These are phyloP conservation scores for Semotilus atromaculatus DNA, from an alignment of 2,797 vertebrate species.

Conservation along the genomic window DNA sequence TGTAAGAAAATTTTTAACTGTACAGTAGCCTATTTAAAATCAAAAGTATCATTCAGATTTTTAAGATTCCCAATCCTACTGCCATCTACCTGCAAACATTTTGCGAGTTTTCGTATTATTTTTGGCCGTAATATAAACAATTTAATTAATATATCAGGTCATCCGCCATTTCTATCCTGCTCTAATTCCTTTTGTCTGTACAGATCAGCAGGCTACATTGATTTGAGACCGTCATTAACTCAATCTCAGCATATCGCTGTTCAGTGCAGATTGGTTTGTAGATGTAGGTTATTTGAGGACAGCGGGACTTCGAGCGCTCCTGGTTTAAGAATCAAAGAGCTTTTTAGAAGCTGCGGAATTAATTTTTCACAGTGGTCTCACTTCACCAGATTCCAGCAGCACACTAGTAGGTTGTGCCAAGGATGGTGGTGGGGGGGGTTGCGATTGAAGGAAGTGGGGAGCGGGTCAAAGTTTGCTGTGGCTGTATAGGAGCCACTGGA, in stretches of 20 bases:
- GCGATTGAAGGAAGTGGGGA: background rate
- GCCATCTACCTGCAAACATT: background rate
- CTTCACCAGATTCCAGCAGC: constrained; percentile 67
- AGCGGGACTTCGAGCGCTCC: constrained; percentile 31
- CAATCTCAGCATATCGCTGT: constrained; percentile 23
- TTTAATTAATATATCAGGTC: background rate
- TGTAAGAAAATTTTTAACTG: background rate
- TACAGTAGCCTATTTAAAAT: background rate
- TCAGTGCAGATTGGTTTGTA: constrained; percentile 37
- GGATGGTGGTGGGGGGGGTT: constrained; percentile 16
- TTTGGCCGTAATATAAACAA: background rate
- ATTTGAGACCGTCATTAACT: constrained; percentile 39
- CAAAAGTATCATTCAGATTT: background rate
- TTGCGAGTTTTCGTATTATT: background rate
- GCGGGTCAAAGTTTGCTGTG: constrained; percentile 53
- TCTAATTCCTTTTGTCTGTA: constrained; percentile 52
- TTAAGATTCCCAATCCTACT: background rate
- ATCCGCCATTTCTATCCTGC: constrained; percentile 27
- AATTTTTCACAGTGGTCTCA: constrained; percentile 71
- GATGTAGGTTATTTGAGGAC: constrained; percentile 52
- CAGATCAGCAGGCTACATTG: constrained; percentile 39
- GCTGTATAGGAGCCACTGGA: constrained; percentile 63
- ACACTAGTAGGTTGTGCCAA: constrained; percentile 49
- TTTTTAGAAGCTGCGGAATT: constrained; percentile 62
- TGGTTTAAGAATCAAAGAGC: constrained; percentile 48